Percentiles rank a stretch among this genome's conserved stretches.
These are phyloP conservation scores for Aldrovandia affinis DNA, from an alignment of 2,797 vertebrate species.

Conservation along the genomic window DNA sequence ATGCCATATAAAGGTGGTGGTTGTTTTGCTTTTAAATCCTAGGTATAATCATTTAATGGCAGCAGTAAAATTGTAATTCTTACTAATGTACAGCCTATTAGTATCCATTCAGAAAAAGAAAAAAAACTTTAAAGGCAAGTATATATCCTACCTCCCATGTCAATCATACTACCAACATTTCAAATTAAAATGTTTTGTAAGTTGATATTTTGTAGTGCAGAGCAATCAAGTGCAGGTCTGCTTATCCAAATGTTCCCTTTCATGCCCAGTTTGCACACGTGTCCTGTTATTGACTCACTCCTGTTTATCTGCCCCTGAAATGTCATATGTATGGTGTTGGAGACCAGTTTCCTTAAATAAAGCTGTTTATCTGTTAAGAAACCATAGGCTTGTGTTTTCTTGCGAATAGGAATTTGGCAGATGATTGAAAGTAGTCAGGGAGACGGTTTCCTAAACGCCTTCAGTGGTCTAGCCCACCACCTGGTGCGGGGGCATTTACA, in stretches of 20 bases:
- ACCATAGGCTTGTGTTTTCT: background rate
- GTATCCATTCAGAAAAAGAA: no score
- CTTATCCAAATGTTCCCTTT: background rate
- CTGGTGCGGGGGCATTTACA: background rate
- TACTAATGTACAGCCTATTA: no score
- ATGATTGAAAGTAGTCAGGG: background rate
- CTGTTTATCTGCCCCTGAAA: background rate
- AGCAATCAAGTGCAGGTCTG: conserved; percentile 4
- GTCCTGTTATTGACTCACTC: background rate
- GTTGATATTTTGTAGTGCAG: background rate
- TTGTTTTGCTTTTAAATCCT: no score
- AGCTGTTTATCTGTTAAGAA: conserved; percentile 14
- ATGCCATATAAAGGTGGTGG: no score
- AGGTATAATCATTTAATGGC: no score
- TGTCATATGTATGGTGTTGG: background rate
- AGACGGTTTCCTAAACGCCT: background rate
- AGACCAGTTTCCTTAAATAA: background rate
- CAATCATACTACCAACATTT: background rate
- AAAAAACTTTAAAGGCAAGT: background rate
- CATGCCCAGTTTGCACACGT: background rate
- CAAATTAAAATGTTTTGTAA: background rate
- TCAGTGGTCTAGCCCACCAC: background rate
- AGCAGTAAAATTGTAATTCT: no score
- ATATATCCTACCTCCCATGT: background rate
- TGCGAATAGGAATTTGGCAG: background rate